Base-by-base conservation (phyloP, 2,888 invertebrate species). In the Cryptocephalus moraei region DNA sequence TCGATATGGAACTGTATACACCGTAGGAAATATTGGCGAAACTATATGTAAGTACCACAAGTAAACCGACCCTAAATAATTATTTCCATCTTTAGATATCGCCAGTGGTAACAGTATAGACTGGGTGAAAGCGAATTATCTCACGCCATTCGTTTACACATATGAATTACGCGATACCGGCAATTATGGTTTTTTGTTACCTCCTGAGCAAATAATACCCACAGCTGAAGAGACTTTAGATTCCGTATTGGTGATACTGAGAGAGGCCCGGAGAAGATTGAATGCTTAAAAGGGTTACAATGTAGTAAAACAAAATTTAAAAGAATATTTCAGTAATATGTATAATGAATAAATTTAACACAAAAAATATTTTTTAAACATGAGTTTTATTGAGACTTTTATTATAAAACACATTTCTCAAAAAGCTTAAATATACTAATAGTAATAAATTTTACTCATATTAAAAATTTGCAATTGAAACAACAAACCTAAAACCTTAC, bases 151-250 rank as follows among this genome's bases (percentile, higher is more conserved):
- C 11, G 74, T 80, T 0, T 86, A 80, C 52, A 81, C 83, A 0
- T 82, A 82, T 53, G 83, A 85, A 61, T 67, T 86, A 1, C 73
- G 88, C 2, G 89, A 89, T 61, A 75, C 69, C 2, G 86, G 86
- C 0, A 61, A 66, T 0, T 79, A 75, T 59, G 88, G 88, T 0
- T 84, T 85, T 61, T 64, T 84, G 0, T 69, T 89, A 1, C 87
- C 87, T 0, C 64, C 79, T 0, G 65, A 72, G 0, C 75, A 81
- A 59, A 87, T 89, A 48, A 58, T 76, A 6, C 76, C 79, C 9
- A 75, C 79, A 8, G 78, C 77, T 43, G 60, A 74, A 39, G 85
- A 85, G 62, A 72, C 77, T 0, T 56, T 80, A 48, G 69, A 70
- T 12, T 80, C 80, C 2, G 41, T 58, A 36, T 12, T 36, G 12